Conservation (phyloP, 2,888 invertebrate species). For the Scaptomyza parva region DNA sequence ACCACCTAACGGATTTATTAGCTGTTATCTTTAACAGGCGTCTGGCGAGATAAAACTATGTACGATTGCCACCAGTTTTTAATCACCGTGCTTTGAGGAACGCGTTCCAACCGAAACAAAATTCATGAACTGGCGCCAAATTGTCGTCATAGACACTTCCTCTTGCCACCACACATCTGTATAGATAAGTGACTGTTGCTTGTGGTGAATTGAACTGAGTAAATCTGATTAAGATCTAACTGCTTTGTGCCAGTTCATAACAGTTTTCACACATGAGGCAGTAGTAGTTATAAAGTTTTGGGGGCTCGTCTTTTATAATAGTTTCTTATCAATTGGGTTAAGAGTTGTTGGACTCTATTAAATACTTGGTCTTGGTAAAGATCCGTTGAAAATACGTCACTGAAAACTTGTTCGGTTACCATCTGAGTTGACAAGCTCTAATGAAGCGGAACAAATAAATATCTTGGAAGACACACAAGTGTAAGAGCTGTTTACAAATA, state of each 20-base stretch:
- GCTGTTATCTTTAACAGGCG: conserved; percentile 42
- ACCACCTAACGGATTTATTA: conserved; percentile 29
- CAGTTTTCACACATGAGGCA: neutral
- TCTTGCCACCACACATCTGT: too few species aligned
- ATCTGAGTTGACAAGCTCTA: conserved; percentile 8
- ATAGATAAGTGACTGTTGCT: neutral
- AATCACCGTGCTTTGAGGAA: neutral
- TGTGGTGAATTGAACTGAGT: neutral
- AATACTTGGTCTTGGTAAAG: neutral
- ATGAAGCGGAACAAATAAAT: conserved; percentile 21
- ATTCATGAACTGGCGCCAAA: conserved; percentile 11
- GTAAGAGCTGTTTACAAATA: conserved; percentile 10
- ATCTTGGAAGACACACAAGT: neutral
- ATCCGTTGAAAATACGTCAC: neutral
- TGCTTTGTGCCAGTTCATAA: conserved; percentile 22
- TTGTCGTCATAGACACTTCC: conserved; percentile 19
- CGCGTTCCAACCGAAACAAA: neutral
- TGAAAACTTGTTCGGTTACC: neutral
- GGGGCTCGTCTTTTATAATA: conserved; percentile 63
- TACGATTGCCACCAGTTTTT: conserved; percentile 6
- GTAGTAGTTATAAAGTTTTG: neutral
- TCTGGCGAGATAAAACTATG: conserved; percentile 27
- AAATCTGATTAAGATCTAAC: conserved; percentile 28
- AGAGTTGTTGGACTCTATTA: neutral
- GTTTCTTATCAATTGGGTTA: conserved; percentile 33